Conservation (phyloP, 2,797 vertebrate species). For the Limosa lapponica region DNA sequence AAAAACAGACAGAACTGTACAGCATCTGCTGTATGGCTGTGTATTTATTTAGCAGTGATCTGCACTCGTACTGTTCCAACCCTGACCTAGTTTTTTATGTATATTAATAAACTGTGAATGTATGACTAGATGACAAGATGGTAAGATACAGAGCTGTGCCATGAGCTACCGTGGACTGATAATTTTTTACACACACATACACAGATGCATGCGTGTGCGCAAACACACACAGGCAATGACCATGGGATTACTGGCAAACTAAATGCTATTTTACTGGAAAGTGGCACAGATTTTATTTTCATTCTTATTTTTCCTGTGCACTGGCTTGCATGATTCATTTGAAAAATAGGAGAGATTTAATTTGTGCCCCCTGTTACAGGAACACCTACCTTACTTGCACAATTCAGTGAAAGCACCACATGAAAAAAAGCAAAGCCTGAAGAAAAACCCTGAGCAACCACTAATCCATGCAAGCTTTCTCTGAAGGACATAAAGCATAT, state of each 20-base stretch:
- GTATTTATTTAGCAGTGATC: conserved; percentile 1
- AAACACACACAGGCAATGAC: background rate
- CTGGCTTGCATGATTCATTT: background rate
- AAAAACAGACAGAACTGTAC: background rate
- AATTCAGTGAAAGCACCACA: background rate
- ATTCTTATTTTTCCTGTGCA: background rate
- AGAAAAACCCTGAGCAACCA: background rate
- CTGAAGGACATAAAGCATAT: background rate
- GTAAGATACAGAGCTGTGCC: background rate
- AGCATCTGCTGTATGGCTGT: background rate
- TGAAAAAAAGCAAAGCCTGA: background rate
- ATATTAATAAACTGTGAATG: background rate
- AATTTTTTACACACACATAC: background rate
- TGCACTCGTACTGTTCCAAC: background rate
- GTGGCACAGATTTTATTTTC: background rate
- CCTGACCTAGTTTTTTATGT: background rate
- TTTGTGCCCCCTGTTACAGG: background rate
- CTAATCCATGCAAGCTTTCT: background rate
- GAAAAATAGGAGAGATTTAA: background rate
- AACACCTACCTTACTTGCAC: background rate
- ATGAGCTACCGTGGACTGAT: background rate
- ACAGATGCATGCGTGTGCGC: background rate
- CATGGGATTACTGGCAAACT: background rate
- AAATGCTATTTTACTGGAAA: background rate
- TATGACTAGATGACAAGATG: background rate